Percentiles rank a stretch among this genome's conserved stretches.
Evolutionary conservation across 1,140 invertebrate genomes (phyloP).

Genomic region (Adelges cooleyi): DNA sequence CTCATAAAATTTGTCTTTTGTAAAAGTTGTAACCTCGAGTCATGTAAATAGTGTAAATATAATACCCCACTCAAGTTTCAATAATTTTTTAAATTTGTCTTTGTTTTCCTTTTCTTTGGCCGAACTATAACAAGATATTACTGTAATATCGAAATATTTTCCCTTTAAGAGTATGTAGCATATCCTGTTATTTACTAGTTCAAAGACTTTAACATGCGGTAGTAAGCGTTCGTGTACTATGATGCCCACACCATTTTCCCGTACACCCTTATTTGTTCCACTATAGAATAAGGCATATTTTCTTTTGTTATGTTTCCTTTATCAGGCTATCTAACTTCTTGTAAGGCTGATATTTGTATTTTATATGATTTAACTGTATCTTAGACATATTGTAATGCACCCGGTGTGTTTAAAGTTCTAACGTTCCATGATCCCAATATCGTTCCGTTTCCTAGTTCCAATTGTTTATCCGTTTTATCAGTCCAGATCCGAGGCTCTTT

Average conservation of each 20-base stretch:
- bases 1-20: conserved; percentile 25
- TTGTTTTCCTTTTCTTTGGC: not conserved
- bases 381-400: conserved; percentile 17
- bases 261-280: not conserved
- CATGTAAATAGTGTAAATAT: too few species aligned
- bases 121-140: not conserved
- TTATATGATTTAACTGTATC: conserved; percentile 16
- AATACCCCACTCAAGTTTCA: too few species aligned
- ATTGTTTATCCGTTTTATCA: conserved; percentile 15
- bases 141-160: not conserved
- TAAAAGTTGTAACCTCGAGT: too few species aligned
- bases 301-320: conserved; percentile 15
- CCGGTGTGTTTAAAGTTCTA: conserved; percentile 26
- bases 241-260: conserved; percentile 6
- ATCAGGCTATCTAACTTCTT: conserved; percentile 27
- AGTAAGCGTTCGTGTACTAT: conserved; percentile 9
- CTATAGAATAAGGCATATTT: conserved; percentile 20
- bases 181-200: conserved; percentile 13
- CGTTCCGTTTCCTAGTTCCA: not conserved
- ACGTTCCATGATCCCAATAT: conserved; percentile 31
- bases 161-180: conserved; percentile 1
- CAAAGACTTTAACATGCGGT: conserved; percentile 11
- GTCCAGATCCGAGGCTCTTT: conserved; percentile 13
- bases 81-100: too few species aligned
- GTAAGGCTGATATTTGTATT: conserved; percentile 28